Percentiles rank a stretch among this genome's conserved stretches.
Conservation (phyloP, 1,140 invertebrate species). For the Dendrolimus punctatus region DNA sequence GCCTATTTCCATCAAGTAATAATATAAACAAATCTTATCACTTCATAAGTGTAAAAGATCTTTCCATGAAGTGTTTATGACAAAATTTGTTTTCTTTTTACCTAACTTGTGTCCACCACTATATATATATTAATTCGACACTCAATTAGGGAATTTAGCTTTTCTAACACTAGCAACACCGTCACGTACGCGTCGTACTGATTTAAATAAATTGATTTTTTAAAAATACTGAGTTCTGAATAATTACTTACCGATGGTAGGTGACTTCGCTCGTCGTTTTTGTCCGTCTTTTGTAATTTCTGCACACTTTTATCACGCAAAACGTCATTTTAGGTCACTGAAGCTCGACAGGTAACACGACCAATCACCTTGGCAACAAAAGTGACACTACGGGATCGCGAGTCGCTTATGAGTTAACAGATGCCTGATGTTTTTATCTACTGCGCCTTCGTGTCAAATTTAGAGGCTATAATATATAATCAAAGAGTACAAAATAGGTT, state of each 20-base stretch:
- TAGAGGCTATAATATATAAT: too few species aligned
- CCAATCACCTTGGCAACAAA: neutral
- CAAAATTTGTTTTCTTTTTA: neutral
- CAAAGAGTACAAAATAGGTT: too few species aligned
- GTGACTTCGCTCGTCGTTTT: neutral
- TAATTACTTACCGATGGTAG: conserved; percentile 1
- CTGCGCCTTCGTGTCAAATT: too few species aligned
- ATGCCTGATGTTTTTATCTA: neutral
- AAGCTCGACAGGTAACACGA: neutral
- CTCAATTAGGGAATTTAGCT: too few species aligned
- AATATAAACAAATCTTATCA: too few species aligned
- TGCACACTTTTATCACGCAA: neutral
- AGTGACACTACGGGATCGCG: neutral
- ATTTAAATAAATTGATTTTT: neutral
- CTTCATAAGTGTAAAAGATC: neutral
- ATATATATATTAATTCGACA: too few species aligned
- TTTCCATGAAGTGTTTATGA: neutral
- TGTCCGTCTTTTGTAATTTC: too few species aligned
- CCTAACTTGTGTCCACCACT: neutral
- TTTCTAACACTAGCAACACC: too few species aligned
- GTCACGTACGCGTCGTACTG: too few species aligned
- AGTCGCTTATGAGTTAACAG: neutral
- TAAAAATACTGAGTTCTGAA: neutral
- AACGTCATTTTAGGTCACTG: neutral
- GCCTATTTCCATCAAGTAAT: too few species aligned